These are phyloP conservation scores for Euproctis similis DNA, from an alignment of 2,888 invertebrate genomes.

Conservation along the genomic window DNA sequence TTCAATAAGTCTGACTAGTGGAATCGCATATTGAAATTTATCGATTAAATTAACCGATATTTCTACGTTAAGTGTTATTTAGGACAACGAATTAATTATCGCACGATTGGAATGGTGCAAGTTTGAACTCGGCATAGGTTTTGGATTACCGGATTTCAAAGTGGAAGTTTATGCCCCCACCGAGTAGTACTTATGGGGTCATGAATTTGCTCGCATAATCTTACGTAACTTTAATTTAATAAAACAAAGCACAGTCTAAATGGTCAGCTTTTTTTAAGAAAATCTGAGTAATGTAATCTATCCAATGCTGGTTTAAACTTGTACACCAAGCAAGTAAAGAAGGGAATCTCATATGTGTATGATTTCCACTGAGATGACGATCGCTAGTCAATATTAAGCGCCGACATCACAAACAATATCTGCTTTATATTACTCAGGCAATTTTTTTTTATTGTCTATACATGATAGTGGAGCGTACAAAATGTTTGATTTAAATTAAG, in stretches of 20 bases:
- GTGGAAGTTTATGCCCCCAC: too few species aligned
- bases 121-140: constrained; percentile 31
- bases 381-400: constrained; percentile 63
- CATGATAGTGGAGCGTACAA: constrained; percentile 13
- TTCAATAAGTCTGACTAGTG: constrained; percentile 48
- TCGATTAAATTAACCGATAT: constrained; percentile 16
- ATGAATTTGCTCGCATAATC: too few species aligned
- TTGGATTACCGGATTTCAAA: too few species aligned
- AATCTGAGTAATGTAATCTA: too few species aligned
- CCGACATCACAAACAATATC: constrained; percentile 53
- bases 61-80: constrained; percentile 34
- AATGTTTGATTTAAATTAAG: constrained; percentile 9
- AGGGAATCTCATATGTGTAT: constrained; percentile 45
- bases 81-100: constrained; percentile 59
- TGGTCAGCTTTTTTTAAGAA: too few species aligned
- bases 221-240: too few species aligned
- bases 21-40: constrained; percentile 33
- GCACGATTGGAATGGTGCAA: constrained; percentile 28
- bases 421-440: constrained; percentile 13
- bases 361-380: constrained; percentile 55
- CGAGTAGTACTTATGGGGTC: too few species aligned
- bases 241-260: too few species aligned
- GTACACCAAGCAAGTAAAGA: too few species aligned
- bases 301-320: background rate
- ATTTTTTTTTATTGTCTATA: constrained; percentile 8